Evolutionary conservation across 2,888 invertebrate genomes (phyloP).

Genomic region (Eucera pruinosa): DNA sequence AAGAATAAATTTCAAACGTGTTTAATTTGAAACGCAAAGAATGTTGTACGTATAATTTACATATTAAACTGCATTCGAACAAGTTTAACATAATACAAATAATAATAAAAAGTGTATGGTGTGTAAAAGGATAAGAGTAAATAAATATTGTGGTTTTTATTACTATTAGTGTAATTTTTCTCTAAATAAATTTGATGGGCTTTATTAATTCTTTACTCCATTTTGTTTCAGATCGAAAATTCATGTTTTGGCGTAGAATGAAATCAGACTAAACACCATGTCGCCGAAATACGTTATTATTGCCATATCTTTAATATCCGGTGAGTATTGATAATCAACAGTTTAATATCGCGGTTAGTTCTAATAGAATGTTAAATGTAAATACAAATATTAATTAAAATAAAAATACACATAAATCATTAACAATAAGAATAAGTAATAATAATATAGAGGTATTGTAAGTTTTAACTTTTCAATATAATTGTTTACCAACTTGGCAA

Average conservation of each 20-base stretch:
- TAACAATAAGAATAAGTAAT: no score
- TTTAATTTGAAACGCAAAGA: not conserved
- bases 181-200: not conserved
- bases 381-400: no score
- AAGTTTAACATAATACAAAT: no score
- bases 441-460: no score
- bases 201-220: conserved; percentile 3
- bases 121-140: not conserved
- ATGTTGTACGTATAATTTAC: not conserved
- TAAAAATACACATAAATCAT: no score
- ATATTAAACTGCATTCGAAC: not conserved
- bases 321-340: conserved; percentile 62
- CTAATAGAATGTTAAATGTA: no score
- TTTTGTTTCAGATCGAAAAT: conserved; percentile 74
- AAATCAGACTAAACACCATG: conserved; percentile 77
- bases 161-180: no score
- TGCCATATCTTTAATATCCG: conserved; percentile 74
- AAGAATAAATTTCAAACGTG: not conserved
- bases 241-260: conserved; percentile 75
- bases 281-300: conserved; percentile 74
- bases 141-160: no score
- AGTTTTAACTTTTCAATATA: no score
- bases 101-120: no score
- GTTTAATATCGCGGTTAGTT: no score
- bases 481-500: no score